Conservation (phyloP, 2,797 vertebrate species). For the Myotis planiceps region DNA sequence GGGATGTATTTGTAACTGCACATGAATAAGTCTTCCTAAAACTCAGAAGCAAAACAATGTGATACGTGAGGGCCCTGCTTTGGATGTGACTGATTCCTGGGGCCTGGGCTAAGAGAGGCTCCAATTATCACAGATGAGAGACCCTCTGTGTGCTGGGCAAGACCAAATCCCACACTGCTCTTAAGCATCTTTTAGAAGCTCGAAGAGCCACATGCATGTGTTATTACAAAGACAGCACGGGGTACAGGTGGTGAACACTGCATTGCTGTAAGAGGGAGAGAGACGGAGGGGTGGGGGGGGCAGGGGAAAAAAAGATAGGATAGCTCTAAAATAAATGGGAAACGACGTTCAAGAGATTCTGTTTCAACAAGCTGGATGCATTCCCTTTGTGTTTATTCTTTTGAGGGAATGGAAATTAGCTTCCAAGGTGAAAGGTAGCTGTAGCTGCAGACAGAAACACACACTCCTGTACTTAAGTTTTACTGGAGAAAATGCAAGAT, state of each 20-base stretch:
- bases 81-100: slow-evolving; percentile 23
- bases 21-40: not conserved
- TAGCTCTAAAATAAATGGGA: not conserved
- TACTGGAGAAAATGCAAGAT: not conserved
- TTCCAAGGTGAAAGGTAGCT: not conserved
- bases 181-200: not conserved
- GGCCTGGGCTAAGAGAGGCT: slow-evolving; percentile 6
- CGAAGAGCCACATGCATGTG: rapidly evolving
- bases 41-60: not conserved
- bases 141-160: not conserved
- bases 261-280: not conserved
- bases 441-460: not conserved
- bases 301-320: not conserved
- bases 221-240: not conserved
- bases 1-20: not conserved
- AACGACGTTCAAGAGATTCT: not conserved
- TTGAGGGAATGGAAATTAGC: not conserved
- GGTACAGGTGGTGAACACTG: not conserved
- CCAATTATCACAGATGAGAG: not conserved
- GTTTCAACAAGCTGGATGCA: not conserved
- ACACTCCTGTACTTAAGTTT: not conserved
- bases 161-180: not conserved
- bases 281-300: not conserved
- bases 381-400: not conserved
- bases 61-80: not conserved